Evolutionary conservation across 2,113 vertebrate species (phyloP).

Genomic region (Cyanoramphus novaezelandiae): DNA sequence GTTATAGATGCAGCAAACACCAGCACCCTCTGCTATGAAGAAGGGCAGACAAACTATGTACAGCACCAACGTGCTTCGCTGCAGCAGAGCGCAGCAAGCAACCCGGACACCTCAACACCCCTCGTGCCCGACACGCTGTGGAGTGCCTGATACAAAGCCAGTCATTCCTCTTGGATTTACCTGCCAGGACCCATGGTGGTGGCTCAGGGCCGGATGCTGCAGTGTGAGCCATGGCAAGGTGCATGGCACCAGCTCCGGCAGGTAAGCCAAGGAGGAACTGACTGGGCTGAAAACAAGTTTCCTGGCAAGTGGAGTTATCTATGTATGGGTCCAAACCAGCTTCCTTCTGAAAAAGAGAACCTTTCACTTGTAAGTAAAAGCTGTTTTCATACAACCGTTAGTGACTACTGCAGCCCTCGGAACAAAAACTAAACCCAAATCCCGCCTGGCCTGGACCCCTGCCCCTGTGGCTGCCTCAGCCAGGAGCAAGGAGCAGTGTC

Average conservation of each 20-base stretch:
- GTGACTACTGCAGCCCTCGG: neutral
- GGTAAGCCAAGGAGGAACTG: slow-evolving; percentile 14
- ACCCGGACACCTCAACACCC: neutral
- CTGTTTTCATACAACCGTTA: neutral
- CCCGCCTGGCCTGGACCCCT: neutral
- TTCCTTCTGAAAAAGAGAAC: neutral
- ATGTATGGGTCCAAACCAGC: neutral
- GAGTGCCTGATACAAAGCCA: neutral
- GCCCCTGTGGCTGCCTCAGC: neutral
- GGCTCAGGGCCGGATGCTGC: neutral
- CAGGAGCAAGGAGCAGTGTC: neutral
- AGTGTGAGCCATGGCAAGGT: rapidly evolving
- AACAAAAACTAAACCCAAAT: neutral
- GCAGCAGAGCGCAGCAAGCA: neutral
- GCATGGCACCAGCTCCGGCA: rapidly evolving
- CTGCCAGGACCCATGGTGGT: neutral
- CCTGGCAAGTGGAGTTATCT: neutral
- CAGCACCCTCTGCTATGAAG: neutral
- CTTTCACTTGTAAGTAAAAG: slow-evolving; percentile 8
- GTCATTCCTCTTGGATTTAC: neutral
- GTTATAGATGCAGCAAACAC: neutral
- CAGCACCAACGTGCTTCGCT: neutral
- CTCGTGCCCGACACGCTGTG: neutral
- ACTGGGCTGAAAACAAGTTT: neutral
- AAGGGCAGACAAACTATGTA: slow-evolving; percentile 22